These are phyloP conservation scores for Pristionchus mayeri DNA, from an alignment of 2,888 invertebrate genomes.

Conservation along the genomic window DNA sequence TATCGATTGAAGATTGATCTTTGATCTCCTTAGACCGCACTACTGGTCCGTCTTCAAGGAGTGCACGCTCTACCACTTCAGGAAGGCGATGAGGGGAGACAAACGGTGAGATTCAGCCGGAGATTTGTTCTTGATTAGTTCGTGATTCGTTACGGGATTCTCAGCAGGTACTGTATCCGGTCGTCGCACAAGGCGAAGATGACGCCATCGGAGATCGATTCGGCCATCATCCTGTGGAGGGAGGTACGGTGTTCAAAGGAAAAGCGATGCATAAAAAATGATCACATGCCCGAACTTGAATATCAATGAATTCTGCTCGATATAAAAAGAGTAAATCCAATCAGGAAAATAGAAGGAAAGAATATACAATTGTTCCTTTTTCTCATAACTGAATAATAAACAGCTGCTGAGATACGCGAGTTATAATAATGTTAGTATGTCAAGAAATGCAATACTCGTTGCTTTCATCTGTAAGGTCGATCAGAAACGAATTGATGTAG, in stretches of 20 bases:
- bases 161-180: constrained; percentile 46
- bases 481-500: no score
- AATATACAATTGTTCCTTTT: neutral
- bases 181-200: constrained; percentile 51
- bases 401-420: no score
- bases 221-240: constrained; percentile 65
- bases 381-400: no score
- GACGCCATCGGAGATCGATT: constrained; percentile 62
- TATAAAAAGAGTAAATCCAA: neutral
- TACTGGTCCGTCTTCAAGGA: constrained; percentile 68
- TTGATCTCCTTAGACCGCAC: constrained; percentile 56
- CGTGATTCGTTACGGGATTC: neutral
- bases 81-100: constrained; percentile 61
- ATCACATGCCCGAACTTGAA: neutral
- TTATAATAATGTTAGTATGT: no score
- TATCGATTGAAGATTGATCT: neutral
- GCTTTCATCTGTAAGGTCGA: no score
- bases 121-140: neutral
- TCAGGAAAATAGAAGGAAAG: neutral
- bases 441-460: no score
- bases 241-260: constrained; percentile 47
- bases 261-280: neutral
- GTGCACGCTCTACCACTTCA: constrained; percentile 65
- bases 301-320: no score
- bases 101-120: neutral